Percentiles rank a stretch among this genome's conserved stretches.
Conservation (phyloP, 2,888 invertebrate genomes). For the Spisula solida region DNA sequence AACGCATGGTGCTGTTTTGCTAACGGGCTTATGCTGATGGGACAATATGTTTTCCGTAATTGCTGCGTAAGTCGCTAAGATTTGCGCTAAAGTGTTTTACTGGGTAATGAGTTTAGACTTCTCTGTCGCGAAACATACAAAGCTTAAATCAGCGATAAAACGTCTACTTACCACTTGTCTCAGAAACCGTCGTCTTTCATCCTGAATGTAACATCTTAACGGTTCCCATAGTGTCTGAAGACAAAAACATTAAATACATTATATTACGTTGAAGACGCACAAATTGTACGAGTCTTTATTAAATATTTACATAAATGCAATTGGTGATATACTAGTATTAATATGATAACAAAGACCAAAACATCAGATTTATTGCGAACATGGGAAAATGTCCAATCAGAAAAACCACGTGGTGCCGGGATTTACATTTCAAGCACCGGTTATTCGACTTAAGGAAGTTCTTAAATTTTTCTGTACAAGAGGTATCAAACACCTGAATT, state of each 20-base stretch:
- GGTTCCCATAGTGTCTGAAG: conserved; percentile 71
- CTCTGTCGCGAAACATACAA: no score
- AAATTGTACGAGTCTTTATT: background rate
- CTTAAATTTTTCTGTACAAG: no score
- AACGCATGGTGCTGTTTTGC: no score
- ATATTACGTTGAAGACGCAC: background rate
- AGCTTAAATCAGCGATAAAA: no score
- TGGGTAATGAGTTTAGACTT: no score
- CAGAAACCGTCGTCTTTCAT: conserved; percentile 69
- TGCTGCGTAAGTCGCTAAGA: no score
- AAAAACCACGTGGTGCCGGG: background rate
- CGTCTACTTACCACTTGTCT: conserved; percentile 66
- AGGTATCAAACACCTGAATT: no score
- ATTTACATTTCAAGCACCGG: background rate
- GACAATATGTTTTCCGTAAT: no score
- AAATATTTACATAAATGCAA: background rate
- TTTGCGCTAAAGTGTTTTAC: no score
- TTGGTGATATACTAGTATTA: background rate
- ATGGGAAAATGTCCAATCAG: background rate
- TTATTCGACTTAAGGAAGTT: background rate
- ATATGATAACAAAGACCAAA: background rate
- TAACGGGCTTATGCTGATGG: no score
- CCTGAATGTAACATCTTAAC: conserved; percentile 64
- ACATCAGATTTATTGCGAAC: background rate
- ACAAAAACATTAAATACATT: background rate